A percentile compares a stretch with the other conserved stretches of the same genome.
phyloP scores from a whole-genome alignment of 2,888 invertebrate genomes.

The Arenicola marina region DNA sequence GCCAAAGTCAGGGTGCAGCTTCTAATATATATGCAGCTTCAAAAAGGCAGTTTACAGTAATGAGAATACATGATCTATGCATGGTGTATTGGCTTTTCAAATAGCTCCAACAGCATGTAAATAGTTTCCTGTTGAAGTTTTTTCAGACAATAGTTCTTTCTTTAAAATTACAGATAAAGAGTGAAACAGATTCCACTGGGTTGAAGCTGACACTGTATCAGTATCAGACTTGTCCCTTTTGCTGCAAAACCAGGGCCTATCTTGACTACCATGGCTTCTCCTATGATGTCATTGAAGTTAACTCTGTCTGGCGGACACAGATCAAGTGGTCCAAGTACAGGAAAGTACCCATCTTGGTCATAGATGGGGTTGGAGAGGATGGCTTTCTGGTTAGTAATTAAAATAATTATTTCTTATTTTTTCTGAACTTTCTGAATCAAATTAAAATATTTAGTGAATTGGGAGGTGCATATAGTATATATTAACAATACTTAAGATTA shows the following conservation, averaged over 20 bases:
- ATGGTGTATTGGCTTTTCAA: no score
- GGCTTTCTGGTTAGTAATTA: slow-evolving; percentile 49
- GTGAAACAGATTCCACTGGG: slow-evolving; percentile 39
- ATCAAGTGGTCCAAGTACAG: slow-evolving; percentile 92
- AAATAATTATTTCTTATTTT: not conserved
- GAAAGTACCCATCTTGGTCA: slow-evolving; percentile 91
- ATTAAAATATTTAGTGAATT: not conserved
- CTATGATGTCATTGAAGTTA: slow-evolving; percentile 95
- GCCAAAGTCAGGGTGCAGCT: no score
- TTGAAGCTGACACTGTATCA: slow-evolving; percentile 85
- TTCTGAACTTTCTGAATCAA: not conserved
- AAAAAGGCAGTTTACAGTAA: no score
- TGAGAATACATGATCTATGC: no score
- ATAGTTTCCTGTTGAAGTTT: no score
- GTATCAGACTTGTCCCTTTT: slow-evolving; percentile 97
- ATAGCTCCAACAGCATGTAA: no score
- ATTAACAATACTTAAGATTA: no score
- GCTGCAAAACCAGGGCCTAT: slow-evolving; percentile 74
- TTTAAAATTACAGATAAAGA: slow-evolving; percentile 22
- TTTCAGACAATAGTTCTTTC: no score
- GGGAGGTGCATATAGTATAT: no score
- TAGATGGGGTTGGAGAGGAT: slow-evolving; percentile 66
- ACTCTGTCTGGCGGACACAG: slow-evolving; percentile 88
- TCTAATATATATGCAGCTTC: no score
- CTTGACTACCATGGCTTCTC: slow-evolving; percentile 91